A percentile compares a stretch with the other conserved stretches of the same genome.
phyloP scores from a whole-genome alignment of 1,140 invertebrate genomes.

The Samia ricini region DNA sequence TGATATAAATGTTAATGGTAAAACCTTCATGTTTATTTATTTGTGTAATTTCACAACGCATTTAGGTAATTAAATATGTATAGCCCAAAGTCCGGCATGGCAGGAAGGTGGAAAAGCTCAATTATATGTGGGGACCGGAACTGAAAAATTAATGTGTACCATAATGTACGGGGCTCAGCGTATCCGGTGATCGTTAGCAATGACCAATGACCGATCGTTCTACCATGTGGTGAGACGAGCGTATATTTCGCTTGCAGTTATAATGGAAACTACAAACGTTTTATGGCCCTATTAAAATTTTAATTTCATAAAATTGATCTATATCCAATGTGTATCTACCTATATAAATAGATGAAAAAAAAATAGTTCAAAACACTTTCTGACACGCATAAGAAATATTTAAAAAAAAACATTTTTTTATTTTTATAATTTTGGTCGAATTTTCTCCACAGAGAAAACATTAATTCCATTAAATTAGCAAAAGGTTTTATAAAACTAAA shows the following conservation, averaged over 20 bases:
- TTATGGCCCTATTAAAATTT: slow-evolving; percentile 6
- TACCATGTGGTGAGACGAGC: slow-evolving; percentile 13
- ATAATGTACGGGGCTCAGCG: slow-evolving; percentile 35
- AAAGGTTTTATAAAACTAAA: no score
- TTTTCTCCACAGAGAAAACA: no score
- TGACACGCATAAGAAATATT: no score
- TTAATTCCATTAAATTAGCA: no score
- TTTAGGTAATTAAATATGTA: not conserved
- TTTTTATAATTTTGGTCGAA: no score
- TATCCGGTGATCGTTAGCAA: slow-evolving; percentile 33
- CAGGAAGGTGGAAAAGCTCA: slow-evolving; percentile 30
- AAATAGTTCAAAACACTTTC: no score
- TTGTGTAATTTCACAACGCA: not conserved
- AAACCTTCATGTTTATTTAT: not conserved
- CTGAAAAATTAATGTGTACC: slow-evolving; percentile 57
- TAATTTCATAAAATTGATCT: not conserved
- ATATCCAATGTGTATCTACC: not conserved
- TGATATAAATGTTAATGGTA: no score
- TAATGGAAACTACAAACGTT: slow-evolving; percentile 30
- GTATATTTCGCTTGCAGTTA: slow-evolving; percentile 36
- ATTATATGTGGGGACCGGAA: slow-evolving; percentile 43
- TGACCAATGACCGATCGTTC: slow-evolving; percentile 41
- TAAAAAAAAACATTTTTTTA: no score
- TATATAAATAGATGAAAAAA: no score
- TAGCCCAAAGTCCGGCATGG: not conserved